phyloP scores from a whole-genome alignment of 2,113 vertebrate species.

The Choloepus hoffmanni region DNA sequence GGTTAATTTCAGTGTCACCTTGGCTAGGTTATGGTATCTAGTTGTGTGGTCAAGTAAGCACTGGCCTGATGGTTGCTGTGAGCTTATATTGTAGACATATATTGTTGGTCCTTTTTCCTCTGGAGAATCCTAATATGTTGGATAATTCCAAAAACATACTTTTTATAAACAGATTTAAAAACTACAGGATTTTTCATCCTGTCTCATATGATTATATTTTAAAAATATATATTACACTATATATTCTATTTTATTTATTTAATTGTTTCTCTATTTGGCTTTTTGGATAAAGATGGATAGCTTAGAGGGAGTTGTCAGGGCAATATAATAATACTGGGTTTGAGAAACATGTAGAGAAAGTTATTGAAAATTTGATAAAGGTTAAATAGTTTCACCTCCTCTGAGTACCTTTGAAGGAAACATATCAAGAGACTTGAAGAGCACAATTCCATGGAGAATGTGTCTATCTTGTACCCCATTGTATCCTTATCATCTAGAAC shows the following conservation, averaged over 20 bases:
- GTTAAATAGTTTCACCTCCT: not conserved
- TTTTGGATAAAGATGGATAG: not conserved
- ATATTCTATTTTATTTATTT: not conserved
- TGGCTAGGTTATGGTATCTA: no score
- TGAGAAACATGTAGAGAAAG: not conserved
- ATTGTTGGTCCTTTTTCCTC: no score
- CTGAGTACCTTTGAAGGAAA: not conserved
- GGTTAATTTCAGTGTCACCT: no score
- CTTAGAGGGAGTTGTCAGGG: not conserved
- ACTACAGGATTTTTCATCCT: not conserved
- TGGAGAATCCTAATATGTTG: not conserved
- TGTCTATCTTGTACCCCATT: fast-evolving
- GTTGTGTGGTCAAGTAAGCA: no score
- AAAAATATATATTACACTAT: not conserved
- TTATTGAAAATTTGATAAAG: not conserved
- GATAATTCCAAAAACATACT: not conserved
- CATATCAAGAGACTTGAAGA: not conserved
- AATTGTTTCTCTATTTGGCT: not conserved
- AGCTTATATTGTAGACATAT: no score
- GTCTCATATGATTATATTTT: not conserved
- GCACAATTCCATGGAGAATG: not conserved
- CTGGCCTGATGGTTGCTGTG: no score
- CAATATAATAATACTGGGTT: not conserved
- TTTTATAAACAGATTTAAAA: not conserved
- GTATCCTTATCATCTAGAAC: not conserved